Conservation (phyloP, 2,888 invertebrate species). For the Patella ulyssiponensis region DNA sequence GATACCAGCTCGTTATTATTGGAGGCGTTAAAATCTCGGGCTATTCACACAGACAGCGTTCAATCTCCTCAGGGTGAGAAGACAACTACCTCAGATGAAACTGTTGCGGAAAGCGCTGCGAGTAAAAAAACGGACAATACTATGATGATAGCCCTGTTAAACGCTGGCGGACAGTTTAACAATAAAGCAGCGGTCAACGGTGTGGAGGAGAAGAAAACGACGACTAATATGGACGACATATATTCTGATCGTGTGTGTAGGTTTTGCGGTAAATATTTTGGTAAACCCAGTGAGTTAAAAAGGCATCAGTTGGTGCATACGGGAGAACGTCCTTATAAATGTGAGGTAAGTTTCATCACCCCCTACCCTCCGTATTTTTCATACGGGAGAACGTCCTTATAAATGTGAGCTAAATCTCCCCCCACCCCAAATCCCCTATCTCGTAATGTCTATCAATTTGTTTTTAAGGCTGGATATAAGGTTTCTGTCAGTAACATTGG, state of each 20-base stretch:
- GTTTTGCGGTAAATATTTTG: slow-evolving; percentile 47
- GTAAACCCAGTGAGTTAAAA: slow-evolving; percentile 50
- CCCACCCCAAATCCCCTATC: too few species aligned
- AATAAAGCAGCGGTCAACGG: too few species aligned
- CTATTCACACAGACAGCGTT: slow-evolving; percentile 11
- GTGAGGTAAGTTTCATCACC: not conserved
- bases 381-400: too few species aligned
- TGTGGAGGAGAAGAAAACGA: not conserved
- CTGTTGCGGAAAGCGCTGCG: not conserved
- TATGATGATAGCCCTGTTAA: too few species aligned
- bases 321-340: not conserved
- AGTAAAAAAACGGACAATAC: too few species aligned
- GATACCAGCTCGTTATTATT: slow-evolving; percentile 34
- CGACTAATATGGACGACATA: not conserved
- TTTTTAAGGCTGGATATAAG: too few species aligned
- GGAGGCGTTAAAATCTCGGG: slow-evolving; percentile 37
- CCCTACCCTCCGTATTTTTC: too few species aligned
- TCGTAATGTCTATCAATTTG: too few species aligned
- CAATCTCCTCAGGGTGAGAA: not conserved
- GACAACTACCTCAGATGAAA: slow-evolving; percentile 1
- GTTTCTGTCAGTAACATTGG: too few species aligned
- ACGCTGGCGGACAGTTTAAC: too few species aligned
- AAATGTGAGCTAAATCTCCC: too few species aligned
- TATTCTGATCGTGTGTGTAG: slow-evolving; percentile 1
- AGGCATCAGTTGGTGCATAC: slow-evolving; percentile 50